phyloP scores from a whole-genome alignment of 2,888 invertebrate genomes.

The Monochamus alternatus region DNA sequence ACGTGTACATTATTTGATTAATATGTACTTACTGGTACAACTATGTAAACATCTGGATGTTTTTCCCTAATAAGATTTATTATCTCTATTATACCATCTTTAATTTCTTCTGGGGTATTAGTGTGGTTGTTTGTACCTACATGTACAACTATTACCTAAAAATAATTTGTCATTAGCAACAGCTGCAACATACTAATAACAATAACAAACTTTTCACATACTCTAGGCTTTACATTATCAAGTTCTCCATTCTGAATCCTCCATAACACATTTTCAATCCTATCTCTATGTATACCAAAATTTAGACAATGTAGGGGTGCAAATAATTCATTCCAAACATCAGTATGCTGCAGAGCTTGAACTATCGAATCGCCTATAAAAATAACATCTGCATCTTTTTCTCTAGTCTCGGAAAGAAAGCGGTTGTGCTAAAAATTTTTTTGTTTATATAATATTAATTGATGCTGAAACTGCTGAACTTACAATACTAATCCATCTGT shows the following conservation, averaged over 20 bases:
- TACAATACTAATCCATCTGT: constrained; percentile 88
- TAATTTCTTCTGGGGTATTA: constrained; percentile 85
- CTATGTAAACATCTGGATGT: constrained; percentile 86
- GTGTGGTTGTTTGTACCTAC: constrained; percentile 92
- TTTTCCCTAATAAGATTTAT: constrained; percentile 82
- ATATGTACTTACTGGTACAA: constrained; percentile 81
- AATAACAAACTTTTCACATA: constrained; percentile 63
- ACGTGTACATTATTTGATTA: neutral
- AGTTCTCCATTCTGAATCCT: constrained; percentile 91
- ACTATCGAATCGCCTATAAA: constrained; percentile 93
- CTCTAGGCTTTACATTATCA: constrained; percentile 91
- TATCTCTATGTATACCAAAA: constrained; percentile 91
- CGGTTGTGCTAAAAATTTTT: constrained; percentile 82
- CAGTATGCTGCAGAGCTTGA: constrained; percentile 86
- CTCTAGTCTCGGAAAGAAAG: constrained; percentile 88
- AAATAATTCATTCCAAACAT: constrained; percentile 92
- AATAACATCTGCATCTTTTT: constrained; percentile 93
- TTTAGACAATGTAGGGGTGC: constrained; percentile 93
- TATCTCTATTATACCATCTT: constrained; percentile 86
- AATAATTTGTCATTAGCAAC: neutral
- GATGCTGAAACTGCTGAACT: constrained; percentile 49
- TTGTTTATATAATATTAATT: constrained; percentile 49
- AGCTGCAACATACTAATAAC: constrained; percentile 4
- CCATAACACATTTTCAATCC: constrained; percentile 93
- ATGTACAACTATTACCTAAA: constrained; percentile 87